A percentile compares a stretch with the other conserved stretches of the same genome.
Conservation (phyloP, 2,888 invertebrate genomes). For the Itoplectis maculator region DNA sequence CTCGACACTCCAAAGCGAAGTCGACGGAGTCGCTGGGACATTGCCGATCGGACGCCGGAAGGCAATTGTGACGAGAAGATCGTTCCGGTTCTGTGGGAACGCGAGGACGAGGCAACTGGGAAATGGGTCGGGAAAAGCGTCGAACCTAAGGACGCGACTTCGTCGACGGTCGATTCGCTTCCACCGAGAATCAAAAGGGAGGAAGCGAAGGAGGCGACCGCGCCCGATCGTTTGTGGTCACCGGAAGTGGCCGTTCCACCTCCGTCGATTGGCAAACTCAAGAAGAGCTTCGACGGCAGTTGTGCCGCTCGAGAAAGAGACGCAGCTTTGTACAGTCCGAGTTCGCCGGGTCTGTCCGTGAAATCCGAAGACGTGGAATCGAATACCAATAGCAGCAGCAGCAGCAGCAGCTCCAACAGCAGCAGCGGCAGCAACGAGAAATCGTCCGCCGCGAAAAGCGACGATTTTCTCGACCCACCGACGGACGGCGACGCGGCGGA, state of each 20-base stretch:
- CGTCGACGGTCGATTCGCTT: neutral
- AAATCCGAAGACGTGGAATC: slow-evolving; percentile 75
- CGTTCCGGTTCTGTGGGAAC: slow-evolving; percentile 76
- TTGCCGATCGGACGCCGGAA: slow-evolving; percentile 74
- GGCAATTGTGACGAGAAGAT: slow-evolving; percentile 75
- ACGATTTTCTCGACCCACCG: neutral
- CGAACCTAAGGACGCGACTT: slow-evolving; percentile 26
- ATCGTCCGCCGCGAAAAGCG: slow-evolving; percentile 3
- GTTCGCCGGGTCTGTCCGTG: slow-evolving; percentile 79
- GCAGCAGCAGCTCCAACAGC: slow-evolving; percentile 36
- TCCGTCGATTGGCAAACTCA: no score
- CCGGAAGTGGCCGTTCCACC: slow-evolving; percentile 10
- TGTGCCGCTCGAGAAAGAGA: slow-evolving; percentile 66
- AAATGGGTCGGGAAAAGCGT: slow-evolving; percentile 40
- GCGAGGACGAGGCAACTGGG: slow-evolving; percentile 68
- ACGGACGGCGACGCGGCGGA: slow-evolving; percentile 13
- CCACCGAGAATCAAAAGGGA: slow-evolving; percentile 36
- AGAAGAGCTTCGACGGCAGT: slow-evolving; percentile 64
- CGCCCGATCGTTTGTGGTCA: slow-evolving; percentile 30
- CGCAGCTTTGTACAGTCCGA: slow-evolving; percentile 78
- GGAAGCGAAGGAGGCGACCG: slow-evolving; percentile 29
- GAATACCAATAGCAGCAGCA: slow-evolving; percentile 22
- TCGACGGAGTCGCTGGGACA: slow-evolving; percentile 80
- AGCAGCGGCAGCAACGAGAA: slow-evolving; percentile 30
- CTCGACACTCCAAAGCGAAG: slow-evolving; percentile 59